A percentile compares a stretch with the other conserved stretches of the same genome.
phyloP scores from a whole-genome alignment of 1,140 invertebrate species.

The Rhagoletis pomonella region DNA sequence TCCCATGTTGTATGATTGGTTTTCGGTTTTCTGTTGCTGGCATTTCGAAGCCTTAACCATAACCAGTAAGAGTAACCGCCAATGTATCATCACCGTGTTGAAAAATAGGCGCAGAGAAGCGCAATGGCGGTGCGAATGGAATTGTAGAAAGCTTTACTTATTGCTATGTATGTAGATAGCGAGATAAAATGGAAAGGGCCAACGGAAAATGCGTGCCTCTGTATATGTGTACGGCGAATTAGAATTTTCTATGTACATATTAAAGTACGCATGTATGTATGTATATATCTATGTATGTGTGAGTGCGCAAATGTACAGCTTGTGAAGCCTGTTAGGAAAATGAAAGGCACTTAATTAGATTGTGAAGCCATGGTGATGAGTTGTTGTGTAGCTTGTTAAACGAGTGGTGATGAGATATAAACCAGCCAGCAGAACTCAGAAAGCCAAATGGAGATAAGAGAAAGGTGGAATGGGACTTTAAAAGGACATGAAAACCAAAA shows the following conservation, averaged over 20 bases:
- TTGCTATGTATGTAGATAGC: neutral
- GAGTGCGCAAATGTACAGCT: neutral
- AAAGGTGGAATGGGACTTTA: neutral
- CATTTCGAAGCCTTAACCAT: neutral
- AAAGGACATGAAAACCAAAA: neutral
- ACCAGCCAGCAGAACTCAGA: neutral
- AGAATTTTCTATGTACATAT: no score
- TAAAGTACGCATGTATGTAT: no score
- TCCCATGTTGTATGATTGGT: no score
- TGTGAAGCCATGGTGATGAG: slow-evolving; percentile 10
- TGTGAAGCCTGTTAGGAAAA: slow-evolving; percentile 41
- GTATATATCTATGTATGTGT: neutral
- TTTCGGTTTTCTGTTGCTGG: neutral
- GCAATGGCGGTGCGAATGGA: neutral
- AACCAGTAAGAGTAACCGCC: neutral
- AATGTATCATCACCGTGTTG: neutral
- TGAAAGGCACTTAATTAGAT: slow-evolving; percentile 50
- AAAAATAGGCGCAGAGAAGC: neutral
- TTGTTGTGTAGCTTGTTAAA: slow-evolving; percentile 7
- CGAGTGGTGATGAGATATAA: slow-evolving; percentile 10
- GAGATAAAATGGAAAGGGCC: no score
- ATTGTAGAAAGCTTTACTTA: neutral
- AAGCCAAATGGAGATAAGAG: neutral
- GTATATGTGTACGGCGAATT: no score
- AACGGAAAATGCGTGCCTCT: no score